These are phyloP conservation scores for Tricholaema leucomelas DNA, from an alignment of 2,113 vertebrate genomes.

Conservation along the genomic window DNA sequence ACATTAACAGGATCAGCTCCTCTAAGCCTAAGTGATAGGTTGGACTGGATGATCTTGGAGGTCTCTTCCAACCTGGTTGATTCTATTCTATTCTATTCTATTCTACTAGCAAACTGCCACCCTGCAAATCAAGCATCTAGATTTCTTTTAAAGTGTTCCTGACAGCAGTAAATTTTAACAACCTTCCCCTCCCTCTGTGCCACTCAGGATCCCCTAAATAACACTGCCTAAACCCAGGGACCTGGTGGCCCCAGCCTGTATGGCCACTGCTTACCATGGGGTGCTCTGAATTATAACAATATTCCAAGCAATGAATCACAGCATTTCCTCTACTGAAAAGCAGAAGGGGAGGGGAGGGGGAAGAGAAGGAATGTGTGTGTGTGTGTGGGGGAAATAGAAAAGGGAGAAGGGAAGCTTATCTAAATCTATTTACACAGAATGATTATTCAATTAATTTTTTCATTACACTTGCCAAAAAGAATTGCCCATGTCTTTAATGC, in stretches of 20 bases:
- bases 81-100: no score
- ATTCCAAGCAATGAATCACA: slow-evolving; percentile 71
- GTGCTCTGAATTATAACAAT: slow-evolving; percentile 57
- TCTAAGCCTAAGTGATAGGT: no score
- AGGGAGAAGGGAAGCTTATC: slow-evolving; percentile 40
- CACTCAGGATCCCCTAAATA: background rate
- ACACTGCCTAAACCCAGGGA: background rate
- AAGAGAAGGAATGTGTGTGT: background rate
- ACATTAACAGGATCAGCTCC: background rate
- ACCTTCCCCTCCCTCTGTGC: background rate
- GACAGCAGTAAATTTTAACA: slow-evolving; percentile 14
- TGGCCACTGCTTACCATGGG: background rate
- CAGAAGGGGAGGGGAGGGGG: background rate
- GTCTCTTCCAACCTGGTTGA: no score
- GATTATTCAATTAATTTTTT: slow-evolving; percentile 81
- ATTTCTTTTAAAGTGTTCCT: slow-evolving; percentile 32
- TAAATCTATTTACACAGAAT: slow-evolving; percentile 77
- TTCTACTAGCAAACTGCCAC: background rate
- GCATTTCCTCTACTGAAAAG: slow-evolving; percentile 15
- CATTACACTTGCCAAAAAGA: slow-evolving; percentile 75
- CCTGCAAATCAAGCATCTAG: background rate
- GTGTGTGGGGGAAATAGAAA: background rate
- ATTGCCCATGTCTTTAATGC: slow-evolving; percentile 61
- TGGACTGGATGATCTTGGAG: no score
- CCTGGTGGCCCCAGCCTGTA: background rate